Conservation (phyloP, 2,888 invertebrate species). For the Melanargia galathea region DNA sequence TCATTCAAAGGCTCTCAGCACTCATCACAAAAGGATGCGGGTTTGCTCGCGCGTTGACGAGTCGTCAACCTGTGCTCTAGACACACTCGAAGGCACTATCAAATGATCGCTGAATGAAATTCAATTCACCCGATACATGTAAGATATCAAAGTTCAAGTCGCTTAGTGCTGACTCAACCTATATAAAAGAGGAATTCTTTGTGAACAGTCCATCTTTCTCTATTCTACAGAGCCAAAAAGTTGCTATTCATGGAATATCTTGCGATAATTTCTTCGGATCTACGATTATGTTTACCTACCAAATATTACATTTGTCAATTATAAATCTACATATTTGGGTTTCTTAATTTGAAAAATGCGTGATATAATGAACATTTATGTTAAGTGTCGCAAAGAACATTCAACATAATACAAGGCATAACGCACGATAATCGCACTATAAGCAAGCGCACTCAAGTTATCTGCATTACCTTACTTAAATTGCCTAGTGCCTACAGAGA, state of each 20-base stretch:
- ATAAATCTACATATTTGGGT: no score
- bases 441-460: neutral
- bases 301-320: no score
- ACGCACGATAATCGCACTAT: no score
- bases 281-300: no score
- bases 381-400: no score
- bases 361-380: no score
- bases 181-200: neutral
- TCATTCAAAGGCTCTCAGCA: constrained; percentile 58
- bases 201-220: neutral
- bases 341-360: no score
- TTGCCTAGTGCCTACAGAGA: neutral
- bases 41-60: constrained; percentile 44
- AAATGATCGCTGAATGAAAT: constrained; percentile 55
- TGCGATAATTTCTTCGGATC: neutral
- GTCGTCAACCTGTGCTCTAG: constrained; percentile 48
- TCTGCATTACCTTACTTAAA: no score
- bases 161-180: neutral
- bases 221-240: no score
- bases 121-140: constrained; percentile 41
- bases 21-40: constrained; percentile 65
- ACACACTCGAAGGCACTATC: constrained; percentile 56
- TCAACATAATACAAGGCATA: no score
- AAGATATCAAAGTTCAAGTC: neutral
- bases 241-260: neutral